Conservation (phyloP, 2,113 vertebrate species). For the Anoura caudifer region DNA sequence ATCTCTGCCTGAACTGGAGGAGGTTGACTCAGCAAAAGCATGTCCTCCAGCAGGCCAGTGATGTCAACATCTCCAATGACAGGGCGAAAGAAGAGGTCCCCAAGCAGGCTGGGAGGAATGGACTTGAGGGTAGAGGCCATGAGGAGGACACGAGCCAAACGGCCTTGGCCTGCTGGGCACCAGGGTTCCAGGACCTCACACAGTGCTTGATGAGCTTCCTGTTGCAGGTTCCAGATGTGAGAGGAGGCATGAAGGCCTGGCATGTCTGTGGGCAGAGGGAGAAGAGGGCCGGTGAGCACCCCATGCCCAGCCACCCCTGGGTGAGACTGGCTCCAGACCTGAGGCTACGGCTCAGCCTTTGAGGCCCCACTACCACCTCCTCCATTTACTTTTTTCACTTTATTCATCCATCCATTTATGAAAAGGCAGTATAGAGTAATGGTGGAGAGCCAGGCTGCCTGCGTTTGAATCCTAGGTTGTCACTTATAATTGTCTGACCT, state of each 20-base stretch:
- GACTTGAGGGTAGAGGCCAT: constrained; percentile 84
- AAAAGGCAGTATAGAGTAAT: not conserved
- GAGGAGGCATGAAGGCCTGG: constrained; percentile 84
- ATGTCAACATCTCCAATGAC: constrained; percentile 89
- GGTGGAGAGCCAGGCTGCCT: not conserved
- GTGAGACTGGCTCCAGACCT: not conserved
- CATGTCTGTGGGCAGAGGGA: constrained; percentile 79
- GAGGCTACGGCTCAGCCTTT: not conserved
- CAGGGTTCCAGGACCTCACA: constrained; percentile 86
- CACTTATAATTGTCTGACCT: not conserved
- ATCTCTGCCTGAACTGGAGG: not conserved
- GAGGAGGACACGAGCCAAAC: constrained; percentile 87
- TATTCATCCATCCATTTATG: not conserved
- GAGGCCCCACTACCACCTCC: not conserved
- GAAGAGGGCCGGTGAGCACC: not conserved
- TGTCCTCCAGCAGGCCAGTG: constrained; percentile 85
- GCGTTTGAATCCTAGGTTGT: not conserved
- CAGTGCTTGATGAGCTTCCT: constrained; percentile 89
- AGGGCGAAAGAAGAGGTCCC: constrained; percentile 92
- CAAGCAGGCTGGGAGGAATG: constrained; percentile 85
- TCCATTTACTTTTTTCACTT: not conserved
- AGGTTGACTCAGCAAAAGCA: constrained; percentile 83
- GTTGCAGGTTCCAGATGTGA: constrained; percentile 87
- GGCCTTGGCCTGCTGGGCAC: constrained; percentile 80
- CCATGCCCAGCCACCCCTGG: not conserved